Base-by-base conservation (phyloP, 2,797 vertebrate genomes). In the Myotis vivesi region DNA sequence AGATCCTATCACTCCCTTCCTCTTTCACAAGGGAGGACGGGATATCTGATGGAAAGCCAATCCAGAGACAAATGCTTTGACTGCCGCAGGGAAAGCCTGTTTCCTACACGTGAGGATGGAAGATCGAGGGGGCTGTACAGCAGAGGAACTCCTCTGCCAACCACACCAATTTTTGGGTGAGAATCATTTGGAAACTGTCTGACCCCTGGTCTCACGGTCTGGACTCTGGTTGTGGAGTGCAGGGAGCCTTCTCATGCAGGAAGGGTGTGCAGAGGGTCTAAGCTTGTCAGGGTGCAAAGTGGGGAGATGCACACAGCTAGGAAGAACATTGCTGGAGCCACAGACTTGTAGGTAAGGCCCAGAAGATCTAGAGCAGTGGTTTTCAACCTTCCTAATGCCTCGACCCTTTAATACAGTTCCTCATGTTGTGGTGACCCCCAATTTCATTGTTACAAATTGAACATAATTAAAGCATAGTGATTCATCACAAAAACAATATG, bases 1-100 rank as follows among this genome's bases (percentile, higher is more conserved):
- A 96, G 96, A 97, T 94, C 46, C 75, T 83, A 93, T 95, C 80
- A 13, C 33, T 62, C 22, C 19, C 75, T 94, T 93, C 94, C 8
- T 75, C 89, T 76, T 87, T 79, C 57, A 46, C 0, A 0, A 79
- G 79, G 68, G 51, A 81, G 68, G 86, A 57, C 12, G 0, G 55
- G 68, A 44, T 97, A 92, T 97, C 92, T 96, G 97, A 94, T 81
- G 73, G 94, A 94, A 94, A 97, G 76, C 72, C 8, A 11, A 73
- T 79, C 72, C 11, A 0, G 23, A 94, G 90, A 91, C 36, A 25
- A 55, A 75, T 0, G 8, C 86, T 77, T 23, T 20, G 38, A 62
- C 57, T 8, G 62, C 94, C 28, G 0, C 8, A 8, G 83, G 88
- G 59, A 49, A 59, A 53, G 66, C 66, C 72, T 36, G 30, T 62